Evolutionary conservation across 2,888 invertebrate species (phyloP), one percentile per base, ranked within the genome.

Genomic region (Drosophila ochracea): DNA sequence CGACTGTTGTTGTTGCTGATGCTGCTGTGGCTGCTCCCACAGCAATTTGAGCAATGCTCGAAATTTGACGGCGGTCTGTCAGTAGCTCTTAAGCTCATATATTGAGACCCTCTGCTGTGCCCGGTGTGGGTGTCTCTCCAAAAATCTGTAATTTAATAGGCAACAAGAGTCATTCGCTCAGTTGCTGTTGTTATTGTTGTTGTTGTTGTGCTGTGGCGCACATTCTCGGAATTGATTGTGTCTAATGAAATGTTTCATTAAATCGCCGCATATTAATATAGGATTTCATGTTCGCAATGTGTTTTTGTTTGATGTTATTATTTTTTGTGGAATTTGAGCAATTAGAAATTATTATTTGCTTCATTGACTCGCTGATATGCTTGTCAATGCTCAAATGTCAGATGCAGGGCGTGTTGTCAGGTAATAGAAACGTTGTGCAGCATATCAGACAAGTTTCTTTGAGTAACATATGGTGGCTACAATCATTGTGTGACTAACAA

Each of bases 321-420:
- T 73, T 58, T 52, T 53, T 77, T 75, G 58, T 78, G 84, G 83
- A 86, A 89, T 89, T 83, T 87, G 83, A 89, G 80, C 87, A 89
- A 89, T 87, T 87, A 87, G 78, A 89, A 89, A 87, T 78, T 89
- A 82, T 89, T 89, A 89, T 83, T 75, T 76, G 85, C 85, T 70
- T 82, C 73, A 80, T 66, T 77, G 76, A 53, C 13, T 61, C 63
- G 28, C 53, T 52, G 68, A 69, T n/a, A 68, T 59, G 43, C 41
- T 39, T 63, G 47, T 37, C 60, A 59, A 31, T 68, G 52, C 30
- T 68, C 57, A 57, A 70, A 71, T 79, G 76, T 53, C 68, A 68
- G 57, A 52, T 19, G 41, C 64, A 50, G 43, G 63, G 54, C 52
- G 10, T 10, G 21, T 37, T 61, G 41, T n/a, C 53, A 30, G 47